Percentiles rank a stretch among this genome's conserved stretches.
Conservation (phyloP, 2,888 invertebrate genomes). For the Brachyptera risi region DNA sequence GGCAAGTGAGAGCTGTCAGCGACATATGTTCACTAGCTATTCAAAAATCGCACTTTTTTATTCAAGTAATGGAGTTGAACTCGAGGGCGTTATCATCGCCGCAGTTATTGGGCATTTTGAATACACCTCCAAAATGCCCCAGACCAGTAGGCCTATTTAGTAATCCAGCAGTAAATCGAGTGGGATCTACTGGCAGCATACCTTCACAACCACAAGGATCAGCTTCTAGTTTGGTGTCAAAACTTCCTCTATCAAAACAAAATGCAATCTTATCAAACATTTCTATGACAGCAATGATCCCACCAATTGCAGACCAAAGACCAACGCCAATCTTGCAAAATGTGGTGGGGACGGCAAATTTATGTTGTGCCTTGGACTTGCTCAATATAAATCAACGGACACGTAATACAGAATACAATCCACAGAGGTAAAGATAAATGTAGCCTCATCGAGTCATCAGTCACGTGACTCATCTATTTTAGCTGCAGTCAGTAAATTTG, state of each 20-base stretch:
- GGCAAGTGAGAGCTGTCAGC: too few species aligned
- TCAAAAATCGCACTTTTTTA: too few species aligned
- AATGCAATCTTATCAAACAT: neutral
- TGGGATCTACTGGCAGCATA: neutral
- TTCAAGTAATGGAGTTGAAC: too few species aligned
- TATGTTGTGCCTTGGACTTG: slow-evolving; percentile 67
- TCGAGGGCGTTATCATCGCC: slow-evolving; percentile 10
- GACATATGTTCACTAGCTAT: too few species aligned
- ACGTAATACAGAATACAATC: slow-evolving; percentile 79
- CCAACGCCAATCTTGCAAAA: slow-evolving; percentile 90
- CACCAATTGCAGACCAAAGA: slow-evolving; percentile 84
- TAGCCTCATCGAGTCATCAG: too few species aligned
- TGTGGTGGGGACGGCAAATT: slow-evolving; percentile 74
- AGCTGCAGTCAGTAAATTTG: too few species aligned
- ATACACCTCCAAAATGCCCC: slow-evolving; percentile 1
- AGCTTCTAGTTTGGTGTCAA: neutral
- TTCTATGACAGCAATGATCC: slow-evolving; percentile 79
- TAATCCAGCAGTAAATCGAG: neutral
- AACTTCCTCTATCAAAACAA: too few species aligned
- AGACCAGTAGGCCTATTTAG: neutral
- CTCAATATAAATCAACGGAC: slow-evolving; percentile 73
- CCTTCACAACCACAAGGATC: neutral
- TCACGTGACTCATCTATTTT: too few species aligned
- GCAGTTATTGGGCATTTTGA: slow-evolving; percentile 7
- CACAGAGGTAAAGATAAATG: too few species aligned